These are phyloP conservation scores for Synchiropus splendidus DNA, from an alignment of 2,113 vertebrate genomes.

Conservation along the genomic window DNA sequence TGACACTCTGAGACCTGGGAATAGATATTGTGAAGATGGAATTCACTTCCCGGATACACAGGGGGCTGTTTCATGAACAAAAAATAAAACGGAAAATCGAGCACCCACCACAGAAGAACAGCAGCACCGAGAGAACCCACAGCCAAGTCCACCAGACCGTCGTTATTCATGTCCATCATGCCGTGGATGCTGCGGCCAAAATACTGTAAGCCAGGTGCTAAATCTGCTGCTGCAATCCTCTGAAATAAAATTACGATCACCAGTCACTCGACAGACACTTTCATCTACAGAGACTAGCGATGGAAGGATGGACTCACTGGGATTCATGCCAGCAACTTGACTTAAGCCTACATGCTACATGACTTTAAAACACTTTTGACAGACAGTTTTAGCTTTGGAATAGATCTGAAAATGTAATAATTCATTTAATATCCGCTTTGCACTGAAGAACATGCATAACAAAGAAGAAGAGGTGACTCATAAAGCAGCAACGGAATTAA, in stretches of 20 bases:
- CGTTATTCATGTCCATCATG: conserved; percentile 85
- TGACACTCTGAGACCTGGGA: conserved; percentile 82
- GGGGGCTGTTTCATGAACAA: too few species aligned
- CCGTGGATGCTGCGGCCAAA: conserved; percentile 94
- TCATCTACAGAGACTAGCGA: conserved; percentile 1
- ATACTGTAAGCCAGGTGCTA: conserved; percentile 76
- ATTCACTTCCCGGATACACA: too few species aligned
- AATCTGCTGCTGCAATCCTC: conserved; percentile 76
- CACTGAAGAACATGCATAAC: too few species aligned
- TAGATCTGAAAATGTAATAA: too few species aligned
- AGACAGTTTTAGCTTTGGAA: too few species aligned
- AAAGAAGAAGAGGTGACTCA: too few species aligned
- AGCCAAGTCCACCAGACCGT: conserved; percentile 82
- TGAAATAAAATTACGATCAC: conserved; percentile 40
- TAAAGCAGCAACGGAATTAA: too few species aligned
- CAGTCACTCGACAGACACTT: too few species aligned
- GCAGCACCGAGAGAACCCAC: conserved; percentile 85
- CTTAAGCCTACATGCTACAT: too few species aligned
- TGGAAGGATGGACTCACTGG: neutral
- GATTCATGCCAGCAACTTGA: too few species aligned
- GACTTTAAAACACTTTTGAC: too few species aligned
- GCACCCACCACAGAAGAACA: conserved; percentile 83
- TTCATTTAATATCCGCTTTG: too few species aligned
- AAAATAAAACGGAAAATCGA: neutral
- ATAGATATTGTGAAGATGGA: neutral